These are phyloP conservation scores for Calidris pugnax DNA, from an alignment of 2,113 vertebrate species.

Conservation along the genomic window DNA sequence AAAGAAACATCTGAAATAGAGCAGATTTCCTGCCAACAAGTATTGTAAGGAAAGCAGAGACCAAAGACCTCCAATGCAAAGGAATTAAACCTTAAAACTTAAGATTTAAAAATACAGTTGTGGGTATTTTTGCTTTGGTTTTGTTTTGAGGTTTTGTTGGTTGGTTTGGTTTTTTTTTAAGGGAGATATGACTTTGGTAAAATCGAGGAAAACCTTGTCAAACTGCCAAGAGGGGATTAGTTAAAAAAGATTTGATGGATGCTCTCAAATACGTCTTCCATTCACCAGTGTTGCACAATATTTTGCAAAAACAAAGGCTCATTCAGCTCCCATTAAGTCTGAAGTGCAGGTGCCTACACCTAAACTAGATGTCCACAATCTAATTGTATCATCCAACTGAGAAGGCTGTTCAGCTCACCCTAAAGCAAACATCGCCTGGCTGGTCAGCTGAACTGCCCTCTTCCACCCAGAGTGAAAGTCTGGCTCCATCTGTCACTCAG, in stretches of 20 bases:
- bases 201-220: neutral
- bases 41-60: neutral
- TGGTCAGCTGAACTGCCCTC: neutral
- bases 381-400: neutral
- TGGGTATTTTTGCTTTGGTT: neutral
- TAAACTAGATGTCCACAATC: neutral
- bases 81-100: neutral
- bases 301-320: neutral
- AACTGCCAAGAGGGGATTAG: neutral
- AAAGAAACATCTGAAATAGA: neutral
- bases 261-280: neutral
- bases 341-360: neutral
- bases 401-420: neutral
- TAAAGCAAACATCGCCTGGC: neutral
- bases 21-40: neutral
- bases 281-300: neutral
- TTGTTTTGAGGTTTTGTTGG: neutral
- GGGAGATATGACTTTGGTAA: neutral
- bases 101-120: neutral
- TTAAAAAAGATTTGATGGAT: neutral
- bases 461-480: neutral
- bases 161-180: neutral
- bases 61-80: neutral
- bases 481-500: neutral
- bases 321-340: neutral